phyloP scores from a whole-genome alignment of 35 echinoderm and acorn worm species.

The Acanthaster planci region DNA sequence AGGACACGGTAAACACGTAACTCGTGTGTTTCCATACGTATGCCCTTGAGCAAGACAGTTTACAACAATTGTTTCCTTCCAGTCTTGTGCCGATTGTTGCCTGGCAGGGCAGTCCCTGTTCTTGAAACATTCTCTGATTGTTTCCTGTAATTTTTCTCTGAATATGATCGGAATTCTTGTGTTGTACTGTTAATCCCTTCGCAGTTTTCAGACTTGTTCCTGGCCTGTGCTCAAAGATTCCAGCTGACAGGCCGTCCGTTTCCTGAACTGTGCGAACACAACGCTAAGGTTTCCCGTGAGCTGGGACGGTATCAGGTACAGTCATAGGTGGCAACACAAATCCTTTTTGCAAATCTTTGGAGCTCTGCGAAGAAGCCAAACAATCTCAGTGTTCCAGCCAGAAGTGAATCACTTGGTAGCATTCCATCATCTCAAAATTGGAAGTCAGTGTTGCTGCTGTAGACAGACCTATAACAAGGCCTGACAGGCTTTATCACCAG shows the following conservation, averaged over 20 bases:
- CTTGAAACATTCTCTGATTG: background rate
- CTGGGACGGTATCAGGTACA: constrained; percentile 81
- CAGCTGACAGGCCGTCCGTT: constrained; percentile 84
- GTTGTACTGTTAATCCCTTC: background rate
- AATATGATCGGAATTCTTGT: background rate
- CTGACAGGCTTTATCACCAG: no score
- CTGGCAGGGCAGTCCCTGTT: background rate
- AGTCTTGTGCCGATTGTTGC: background rate
- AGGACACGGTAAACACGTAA: constrained; percentile 16
- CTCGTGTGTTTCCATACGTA: background rate
- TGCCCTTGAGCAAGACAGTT: background rate
- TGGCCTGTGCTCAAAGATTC: constrained; percentile 59
- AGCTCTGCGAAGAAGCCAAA: no score
- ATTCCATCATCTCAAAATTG: no score
- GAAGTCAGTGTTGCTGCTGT: no score
- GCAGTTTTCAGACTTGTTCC: constrained; percentile 92
- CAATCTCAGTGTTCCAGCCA: no score
- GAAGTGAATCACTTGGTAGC: no score
- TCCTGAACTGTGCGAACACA: constrained; percentile 91
- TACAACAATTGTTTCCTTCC: background rate
- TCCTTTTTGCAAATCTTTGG: no score
- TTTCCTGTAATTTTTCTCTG: background rate
- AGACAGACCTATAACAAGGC: no score
- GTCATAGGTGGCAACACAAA: no score
- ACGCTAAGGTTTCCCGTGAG: constrained; percentile 68